Base-by-base conservation (phyloP, 2,888 invertebrate species). In the Cephus rjabovi region DNA sequence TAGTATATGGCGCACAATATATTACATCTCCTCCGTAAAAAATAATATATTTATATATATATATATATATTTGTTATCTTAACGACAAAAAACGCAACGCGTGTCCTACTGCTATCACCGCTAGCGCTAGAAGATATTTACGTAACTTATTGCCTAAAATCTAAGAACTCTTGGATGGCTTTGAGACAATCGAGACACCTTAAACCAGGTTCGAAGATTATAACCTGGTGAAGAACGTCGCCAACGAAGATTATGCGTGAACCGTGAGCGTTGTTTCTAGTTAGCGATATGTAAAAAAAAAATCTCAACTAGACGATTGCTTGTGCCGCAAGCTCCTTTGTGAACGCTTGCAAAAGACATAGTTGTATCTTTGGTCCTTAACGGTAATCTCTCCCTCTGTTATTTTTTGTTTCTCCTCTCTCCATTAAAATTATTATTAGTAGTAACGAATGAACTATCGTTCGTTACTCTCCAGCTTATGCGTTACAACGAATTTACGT, bases 281-380 rank as follows among this genome's bases (percentile, higher is more conserved):
- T 83, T 81, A 82, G 80, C 78, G 80, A 87, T 80, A 80, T 84
- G 84, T 86, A 83, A 85, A 86, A 84, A 83, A 73, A 76, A 83
- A 73, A 76, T 77, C 77, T 79, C 75, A 30, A 75, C 75, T 78
- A 83, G 82, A 81, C 82, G 82, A 86, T 84, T 84, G 84, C 83
- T 88, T 86, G 80, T 82, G 83, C 75, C 80, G 83, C 84, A 88
- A 88, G 87, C 82, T 56, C 56, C 56, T 85, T 84, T 84, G 81
- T 83, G 84, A 86, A 83, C 85, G 82, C 82, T 87, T 84, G 84
- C 85, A 82, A 82, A 88, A 89, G 86, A 84, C 82, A 74, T 87
- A 88, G 85, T 56, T 87, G 81, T 87, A 90, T 91, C 91, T 91
- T 91, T 91, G 91, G 91, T 91, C 90, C 90, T 91, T 90, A 90